A percentile compares a stretch with the other conserved stretches of the same genome.
These are phyloP conservation scores for Zaprionus ghesquierei DNA, from an alignment of 1,140 invertebrate species.

Conservation along the genomic window DNA sequence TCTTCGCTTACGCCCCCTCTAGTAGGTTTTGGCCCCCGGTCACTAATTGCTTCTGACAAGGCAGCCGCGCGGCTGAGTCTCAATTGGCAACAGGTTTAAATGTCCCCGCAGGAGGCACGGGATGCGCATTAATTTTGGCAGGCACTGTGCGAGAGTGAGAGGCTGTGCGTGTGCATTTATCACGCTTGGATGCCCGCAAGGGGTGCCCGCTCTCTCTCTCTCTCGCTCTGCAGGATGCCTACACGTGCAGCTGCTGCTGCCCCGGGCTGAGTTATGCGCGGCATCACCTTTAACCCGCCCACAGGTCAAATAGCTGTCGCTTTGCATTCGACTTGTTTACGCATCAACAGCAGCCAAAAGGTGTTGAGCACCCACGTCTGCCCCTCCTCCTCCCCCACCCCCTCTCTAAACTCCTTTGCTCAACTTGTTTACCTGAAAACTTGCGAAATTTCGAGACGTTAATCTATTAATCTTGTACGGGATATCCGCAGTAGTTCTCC, in stretches of 20 bases:
- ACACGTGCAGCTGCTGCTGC: background rate
- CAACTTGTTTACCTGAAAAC: conserved; percentile 1
- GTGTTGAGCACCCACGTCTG: conserved; percentile 28
- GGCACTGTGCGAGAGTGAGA: conserved; percentile 1
- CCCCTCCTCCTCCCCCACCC: background rate
- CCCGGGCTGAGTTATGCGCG: background rate
- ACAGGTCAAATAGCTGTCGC: conserved; percentile 52
- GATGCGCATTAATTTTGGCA: conserved; percentile 55
- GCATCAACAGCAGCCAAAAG: conserved; percentile 47
- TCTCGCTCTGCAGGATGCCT: background rate
- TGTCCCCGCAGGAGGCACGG: conserved; percentile 23
- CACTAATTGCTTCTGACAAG: conserved; percentile 71
- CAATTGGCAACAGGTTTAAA: conserved; percentile 68
- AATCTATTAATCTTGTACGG: conserved; percentile 31
- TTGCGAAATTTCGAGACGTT: background rate
- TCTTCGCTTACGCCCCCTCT: background rate
- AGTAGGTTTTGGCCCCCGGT: conserved; percentile 23
- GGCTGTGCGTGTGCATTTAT: conserved; percentile 21
- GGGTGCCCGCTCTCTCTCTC: background rate
- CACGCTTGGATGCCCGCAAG: conserved; percentile 44
- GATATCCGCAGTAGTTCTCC: conserved; percentile 6
- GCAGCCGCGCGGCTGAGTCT: background rate
- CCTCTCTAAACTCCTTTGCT: conserved; percentile 6
- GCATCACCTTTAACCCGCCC: conserved; percentile 34
- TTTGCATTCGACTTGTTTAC: conserved; percentile 74